phyloP scores from a whole-genome alignment of 2,113 vertebrate genomes.

The Xenopus borealis region DNA sequence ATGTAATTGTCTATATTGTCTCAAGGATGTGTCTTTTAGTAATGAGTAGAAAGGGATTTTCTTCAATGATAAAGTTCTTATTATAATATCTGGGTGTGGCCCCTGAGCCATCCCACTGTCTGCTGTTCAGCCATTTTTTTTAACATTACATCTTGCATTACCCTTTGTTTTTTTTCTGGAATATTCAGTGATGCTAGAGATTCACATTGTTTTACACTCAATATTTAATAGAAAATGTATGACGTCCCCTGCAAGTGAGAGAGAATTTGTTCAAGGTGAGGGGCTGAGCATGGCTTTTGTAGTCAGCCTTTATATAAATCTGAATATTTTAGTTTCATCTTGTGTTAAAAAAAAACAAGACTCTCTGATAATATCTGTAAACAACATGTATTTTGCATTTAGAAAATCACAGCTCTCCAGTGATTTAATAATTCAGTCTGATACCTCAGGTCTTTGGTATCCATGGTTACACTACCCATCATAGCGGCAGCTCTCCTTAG shows the following conservation, averaged over 20 bases:
- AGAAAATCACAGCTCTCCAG: not conserved
- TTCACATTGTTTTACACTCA: no score
- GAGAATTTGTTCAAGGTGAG: no score
- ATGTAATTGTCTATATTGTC: no score
- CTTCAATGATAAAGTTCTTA: slow-evolving; percentile 46
- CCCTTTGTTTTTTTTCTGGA: slow-evolving; percentile 66
- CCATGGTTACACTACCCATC: slow-evolving; percentile 25
- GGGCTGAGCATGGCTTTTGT: no score
- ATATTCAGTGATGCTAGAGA: slow-evolving; percentile 33
- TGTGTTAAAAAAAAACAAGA: no score
- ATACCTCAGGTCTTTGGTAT: slow-evolving; percentile 17
- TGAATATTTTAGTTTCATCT: no score
- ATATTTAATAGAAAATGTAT: no score
- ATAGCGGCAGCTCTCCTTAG: not conserved
- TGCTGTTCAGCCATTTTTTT: slow-evolving; percentile 76
- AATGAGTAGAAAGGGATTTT: not conserved
- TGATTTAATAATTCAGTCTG: slow-evolving; percentile 15
- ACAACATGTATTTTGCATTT: not conserved
- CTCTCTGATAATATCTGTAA: not conserved
- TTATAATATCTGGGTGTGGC: slow-evolving; percentile 68
- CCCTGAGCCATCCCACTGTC: slow-evolving; percentile 52
- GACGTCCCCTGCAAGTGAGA: no score
- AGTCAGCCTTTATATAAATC: no score
- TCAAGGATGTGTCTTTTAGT: not conserved
- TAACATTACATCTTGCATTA: slow-evolving; percentile 58